Conservation (phyloP, 2,888 invertebrate species). For the Nemoura dubitans region DNA sequence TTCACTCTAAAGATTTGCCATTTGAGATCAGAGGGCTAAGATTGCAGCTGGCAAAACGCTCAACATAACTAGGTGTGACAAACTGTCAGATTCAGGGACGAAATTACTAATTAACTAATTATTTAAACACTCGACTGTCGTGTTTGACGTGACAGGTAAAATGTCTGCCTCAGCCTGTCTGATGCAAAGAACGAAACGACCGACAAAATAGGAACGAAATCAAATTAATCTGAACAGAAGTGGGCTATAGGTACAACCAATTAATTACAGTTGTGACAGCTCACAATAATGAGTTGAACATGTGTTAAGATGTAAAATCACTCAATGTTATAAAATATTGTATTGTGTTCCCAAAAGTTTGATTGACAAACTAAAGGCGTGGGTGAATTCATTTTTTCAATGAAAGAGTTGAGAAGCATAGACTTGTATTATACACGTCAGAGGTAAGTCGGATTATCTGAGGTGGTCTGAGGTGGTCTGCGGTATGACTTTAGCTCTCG, state of each 20-base stretch:
- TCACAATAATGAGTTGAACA: not conserved
- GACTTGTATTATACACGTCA: not conserved
- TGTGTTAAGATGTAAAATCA: not conserved
- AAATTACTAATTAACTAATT: not conserved
- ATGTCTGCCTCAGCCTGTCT: not conserved
- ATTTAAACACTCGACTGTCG: not conserved
- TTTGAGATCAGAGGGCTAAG: not conserved
- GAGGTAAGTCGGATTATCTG: not conserved
- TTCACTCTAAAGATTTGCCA: not conserved
- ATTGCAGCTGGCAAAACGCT: not conserved
- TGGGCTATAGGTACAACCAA: not conserved
- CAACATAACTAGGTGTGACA: not conserved
- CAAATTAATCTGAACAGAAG: not conserved
- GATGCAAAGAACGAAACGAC: not conserved
- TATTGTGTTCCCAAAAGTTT: not conserved
- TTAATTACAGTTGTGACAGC: not conserved
- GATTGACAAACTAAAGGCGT: not conserved
- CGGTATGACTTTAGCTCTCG: not conserved
- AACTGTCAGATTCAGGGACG: conserved; percentile 7
- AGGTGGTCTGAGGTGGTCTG: not conserved
- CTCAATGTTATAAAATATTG: not conserved
- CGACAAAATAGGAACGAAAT: not conserved
- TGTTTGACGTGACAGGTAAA: not conserved
- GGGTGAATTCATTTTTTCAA: not conserved
- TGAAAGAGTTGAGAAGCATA: not conserved